Conservation (phyloP, 1,140 invertebrate genomes). For the Tigriopus japonicus region DNA sequence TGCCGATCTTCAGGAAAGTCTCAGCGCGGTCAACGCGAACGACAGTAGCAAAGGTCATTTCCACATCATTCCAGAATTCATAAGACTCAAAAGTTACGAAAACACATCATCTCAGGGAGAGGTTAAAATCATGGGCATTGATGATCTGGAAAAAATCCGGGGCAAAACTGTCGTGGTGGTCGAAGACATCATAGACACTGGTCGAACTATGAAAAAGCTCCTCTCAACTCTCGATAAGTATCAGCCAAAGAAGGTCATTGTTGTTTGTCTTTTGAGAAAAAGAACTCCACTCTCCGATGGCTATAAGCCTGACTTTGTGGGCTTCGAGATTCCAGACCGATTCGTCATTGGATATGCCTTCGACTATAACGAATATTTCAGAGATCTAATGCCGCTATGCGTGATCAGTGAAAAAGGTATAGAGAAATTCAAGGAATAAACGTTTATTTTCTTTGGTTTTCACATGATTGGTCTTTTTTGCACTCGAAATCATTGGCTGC, state of each 20-base stretch:
- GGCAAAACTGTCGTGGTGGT: constrained; percentile 37
- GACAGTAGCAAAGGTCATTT: background rate
- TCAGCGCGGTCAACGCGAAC: background rate
- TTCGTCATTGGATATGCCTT: constrained; percentile 45
- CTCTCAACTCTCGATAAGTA: constrained; percentile 28
- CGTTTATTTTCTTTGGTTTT: background rate
- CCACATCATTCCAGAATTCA: constrained; percentile 34
- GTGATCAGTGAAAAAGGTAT: constrained; percentile 34
- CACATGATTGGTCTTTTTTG: too few relatives aligned
- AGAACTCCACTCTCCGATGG: background rate
- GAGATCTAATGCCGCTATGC: constrained; percentile 34
- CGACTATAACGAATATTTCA: constrained; percentile 44
- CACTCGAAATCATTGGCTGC: too few relatives aligned
- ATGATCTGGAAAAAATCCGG: constrained; percentile 28
- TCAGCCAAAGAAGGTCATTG: constrained; percentile 28
- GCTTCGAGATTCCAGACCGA: constrained; percentile 41
- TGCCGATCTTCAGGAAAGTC: constrained; percentile 32
- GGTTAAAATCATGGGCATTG: constrained; percentile 33
- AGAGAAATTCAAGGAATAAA: constrained; percentile 27
- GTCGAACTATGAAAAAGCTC: constrained; percentile 35
- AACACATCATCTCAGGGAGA: constrained; percentile 30
- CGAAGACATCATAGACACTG: constrained; percentile 44
- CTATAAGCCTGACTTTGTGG: constrained; percentile 19
- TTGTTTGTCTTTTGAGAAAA: constrained; percentile 1
- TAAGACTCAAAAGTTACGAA: constrained; percentile 39